These are phyloP conservation scores for Taxidea taxus DNA, from an alignment of 2,113 vertebrate species.

Conservation along the genomic window DNA sequence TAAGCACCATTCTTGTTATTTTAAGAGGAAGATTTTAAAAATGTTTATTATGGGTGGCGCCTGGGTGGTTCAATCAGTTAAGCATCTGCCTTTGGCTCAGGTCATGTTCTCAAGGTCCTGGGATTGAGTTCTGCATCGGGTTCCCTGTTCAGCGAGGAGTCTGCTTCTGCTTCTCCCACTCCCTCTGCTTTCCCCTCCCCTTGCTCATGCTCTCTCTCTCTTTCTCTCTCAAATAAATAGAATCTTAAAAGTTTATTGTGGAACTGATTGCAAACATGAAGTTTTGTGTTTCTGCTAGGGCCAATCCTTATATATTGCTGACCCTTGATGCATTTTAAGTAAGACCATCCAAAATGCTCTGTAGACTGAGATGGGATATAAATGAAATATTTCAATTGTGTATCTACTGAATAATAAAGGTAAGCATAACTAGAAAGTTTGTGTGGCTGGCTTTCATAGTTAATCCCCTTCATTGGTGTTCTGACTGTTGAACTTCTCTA, in stretches of 20 bases:
- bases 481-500: neutral
- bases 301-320: neutral
- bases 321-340: neutral
- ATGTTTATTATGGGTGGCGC: neutral
- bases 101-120: neutral
- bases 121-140: neutral
- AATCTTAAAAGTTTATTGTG: neutral
- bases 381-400: neutral
- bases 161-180: neutral
- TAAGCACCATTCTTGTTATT: neutral
- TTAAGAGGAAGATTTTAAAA: neutral
- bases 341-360: neutral
- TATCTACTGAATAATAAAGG: neutral
- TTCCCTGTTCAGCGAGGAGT: neutral
- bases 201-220: neutral
- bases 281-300: neutral
- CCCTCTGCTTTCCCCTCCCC: neutral
- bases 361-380: neutral
- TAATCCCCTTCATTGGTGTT: neutral
- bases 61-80: neutral
- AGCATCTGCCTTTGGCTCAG: neutral
- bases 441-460: neutral
- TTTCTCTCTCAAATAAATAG: neutral
- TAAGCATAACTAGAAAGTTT: neutral
- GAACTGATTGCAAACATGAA: neutral